Base-by-base conservation (phyloP, 2,113 vertebrate species). In the Hippocampus abdominalis region DNA sequence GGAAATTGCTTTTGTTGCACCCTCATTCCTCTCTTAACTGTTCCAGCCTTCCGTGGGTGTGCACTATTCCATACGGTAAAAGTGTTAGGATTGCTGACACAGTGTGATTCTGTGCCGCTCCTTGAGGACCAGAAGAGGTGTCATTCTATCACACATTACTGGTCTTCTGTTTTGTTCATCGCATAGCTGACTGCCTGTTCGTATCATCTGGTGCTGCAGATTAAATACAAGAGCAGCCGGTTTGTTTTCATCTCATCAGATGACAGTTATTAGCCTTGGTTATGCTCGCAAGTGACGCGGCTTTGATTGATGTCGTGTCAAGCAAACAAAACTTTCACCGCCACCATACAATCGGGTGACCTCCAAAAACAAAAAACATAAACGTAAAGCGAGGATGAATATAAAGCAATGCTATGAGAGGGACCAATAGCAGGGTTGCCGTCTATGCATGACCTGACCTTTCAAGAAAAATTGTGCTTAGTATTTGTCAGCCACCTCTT, bases 391-490 rank as follows among this genome's bases (percentile, higher is more conserved):
- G 89, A 81, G 72, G 68, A 81, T 86, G 72, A 75, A 76, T 87
- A 83, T 51, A 72, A 51, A 79, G 71, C 75, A 53, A 82, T 83
- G 84, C 88, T 84, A 84, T 86, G 87, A 87, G 71, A 87, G 84
- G 83, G 74, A 86, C 81, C 84, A 89, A 91, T 92, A 93, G 85
- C 21, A 84, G 79, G 85, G 87, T 89, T 86, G 75, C 82, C 89
- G 87, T 82, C 87, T 87, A 87, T 91, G 78, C 92, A 77, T 84
- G 71, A 70, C 80, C 86, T 93, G 93, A 94, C 92, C 93, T 94
- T 94, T 93, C 84, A 86, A 82, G 73, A 89, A 87, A 53, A 95
- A 93, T 91, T 90, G 78, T 92, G 79, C 72, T 76, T 78, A 71
- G 67, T 83, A 74, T 76, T 81, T 79, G 70, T 82, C 75, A 79